These are phyloP conservation scores for Melieria crassipennis DNA, from an alignment of 2,888 invertebrate species.

Conservation along the genomic window DNA sequence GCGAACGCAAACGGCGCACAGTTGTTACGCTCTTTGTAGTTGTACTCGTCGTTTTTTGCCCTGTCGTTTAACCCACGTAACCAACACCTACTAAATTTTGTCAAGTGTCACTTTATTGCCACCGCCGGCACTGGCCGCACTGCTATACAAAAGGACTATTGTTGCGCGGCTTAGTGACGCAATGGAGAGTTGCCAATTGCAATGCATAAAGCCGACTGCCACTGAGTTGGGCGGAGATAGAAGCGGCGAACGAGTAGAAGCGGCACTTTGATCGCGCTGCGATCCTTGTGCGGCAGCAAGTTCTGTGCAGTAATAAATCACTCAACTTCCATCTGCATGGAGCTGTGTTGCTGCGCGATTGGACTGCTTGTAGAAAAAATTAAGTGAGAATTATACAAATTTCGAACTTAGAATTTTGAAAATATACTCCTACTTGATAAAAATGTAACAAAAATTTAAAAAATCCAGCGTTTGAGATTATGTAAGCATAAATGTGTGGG, in stretches of 20 bases:
- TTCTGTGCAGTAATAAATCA: background rate
- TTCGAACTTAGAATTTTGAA: too few relatives aligned
- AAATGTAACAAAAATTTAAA: too few relatives aligned
- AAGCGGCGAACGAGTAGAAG: constrained; percentile 17
- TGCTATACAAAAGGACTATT: constrained; percentile 26
- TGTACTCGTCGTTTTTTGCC: background rate
- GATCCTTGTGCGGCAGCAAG: background rate
- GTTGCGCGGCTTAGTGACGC: constrained; percentile 10
- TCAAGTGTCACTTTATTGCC: constrained; percentile 36
- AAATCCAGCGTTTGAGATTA: too few relatives aligned
- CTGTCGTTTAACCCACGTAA: constrained; percentile 24
- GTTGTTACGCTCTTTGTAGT: background rate
- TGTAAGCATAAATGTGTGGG: background rate
- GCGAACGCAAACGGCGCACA: background rate
- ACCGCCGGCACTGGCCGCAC: constrained; percentile 9
- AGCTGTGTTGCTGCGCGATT: too few relatives aligned
- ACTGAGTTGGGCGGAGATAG: constrained; percentile 12
- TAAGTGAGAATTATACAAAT: too few relatives aligned
- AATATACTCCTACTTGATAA: too few relatives aligned
- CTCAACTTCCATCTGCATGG: background rate
- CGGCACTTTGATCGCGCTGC: constrained; percentile 24
- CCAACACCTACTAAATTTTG: constrained; percentile 44
- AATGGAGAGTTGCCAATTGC: constrained; percentile 24
- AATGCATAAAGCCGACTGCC: constrained; percentile 2
- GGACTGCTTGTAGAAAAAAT: too few relatives aligned